Evolutionary conservation across 2,888 invertebrate genomes (phyloP), one percentile per base, ranked within the genome.

Genomic region (Oligia latruncula): DNA sequence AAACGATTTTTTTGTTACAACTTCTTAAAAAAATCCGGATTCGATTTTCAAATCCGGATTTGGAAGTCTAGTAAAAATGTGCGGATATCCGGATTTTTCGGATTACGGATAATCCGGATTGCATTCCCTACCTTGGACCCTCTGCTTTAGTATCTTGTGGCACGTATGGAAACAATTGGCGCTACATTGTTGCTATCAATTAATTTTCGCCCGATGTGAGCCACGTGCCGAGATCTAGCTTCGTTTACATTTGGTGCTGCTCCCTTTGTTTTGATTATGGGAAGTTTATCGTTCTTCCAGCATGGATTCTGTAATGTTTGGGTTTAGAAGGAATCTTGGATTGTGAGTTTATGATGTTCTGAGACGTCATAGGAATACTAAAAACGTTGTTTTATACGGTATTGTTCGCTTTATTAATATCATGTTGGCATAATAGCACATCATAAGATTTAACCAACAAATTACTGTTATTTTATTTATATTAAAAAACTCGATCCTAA

Each of bases 51-150:
- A n/a, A n/a, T n/a, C n/a, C n/a, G n/a, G n/a, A n/a, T n/a, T n/a
- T n/a, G n/a, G n/a, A n/a, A n/a, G n/a, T n/a, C n/a, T n/a, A n/a
- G n/a, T n/a, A n/a, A n/a, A n/a, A n/a, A n/a, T n/a, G n/a, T n/a
- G n/a, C n/a, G n/a, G n/a, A n/a, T n/a, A n/a, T n/a, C n/a, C n/a
- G n/a, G n/a, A n/a, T n/a, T n/a, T n/a, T n/a, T n/a, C n/a, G n/a
- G n/a, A n/a, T n/a, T n/a, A n/a, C n/a, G n/a, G n/a, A n/a, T n/a
- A n/a, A n/a, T n/a, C n/a, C n/a, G n/a, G n/a, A n/a, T n/a, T n/a
- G n/a, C n/a, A n/a, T n/a, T n/a, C n/a, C 85, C 85, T 85, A 86
- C 85, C 85, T 85, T 86, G 60, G 65, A 84, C 72, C 77, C 62
- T 80, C 73, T 77, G 67, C 52, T 75, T 65, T 65, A 49, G 23